These are phyloP conservation scores for Morpho achilles DNA, from an alignment of 2,888 invertebrate genomes.

Conservation along the genomic window DNA sequence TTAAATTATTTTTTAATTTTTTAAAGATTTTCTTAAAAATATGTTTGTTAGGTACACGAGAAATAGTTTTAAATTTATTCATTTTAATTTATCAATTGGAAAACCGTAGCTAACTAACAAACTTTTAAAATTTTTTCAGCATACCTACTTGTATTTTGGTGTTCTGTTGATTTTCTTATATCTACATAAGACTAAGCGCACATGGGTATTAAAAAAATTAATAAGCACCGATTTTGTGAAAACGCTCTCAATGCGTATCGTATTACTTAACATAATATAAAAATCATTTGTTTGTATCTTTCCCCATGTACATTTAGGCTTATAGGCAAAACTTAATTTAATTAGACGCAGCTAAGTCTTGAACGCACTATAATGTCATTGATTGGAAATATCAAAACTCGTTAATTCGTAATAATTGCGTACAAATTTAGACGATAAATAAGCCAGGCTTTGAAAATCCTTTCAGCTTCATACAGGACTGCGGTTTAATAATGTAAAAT, in stretches of 20 bases:
- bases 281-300: too few relatives aligned
- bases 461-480: too few relatives aligned
- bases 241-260: too few relatives aligned
- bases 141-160: conserved; percentile 26
- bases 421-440: too few relatives aligned
- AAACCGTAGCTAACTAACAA: conserved; percentile 16
- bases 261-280: too few relatives aligned
- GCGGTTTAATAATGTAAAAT: too few relatives aligned
- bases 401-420: too few relatives aligned
- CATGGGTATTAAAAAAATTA: background rate
- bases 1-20: too few relatives aligned
- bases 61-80: conserved; percentile 17
- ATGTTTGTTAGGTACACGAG: conserved; percentile 3
- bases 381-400: too few relatives aligned
- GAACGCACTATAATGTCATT: background rate
- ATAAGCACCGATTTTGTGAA: background rate
- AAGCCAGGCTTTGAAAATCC: too few relatives aligned
- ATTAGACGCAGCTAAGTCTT: conserved; percentile 4
- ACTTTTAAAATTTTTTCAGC: conserved; percentile 12
- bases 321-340: too few relatives aligned
- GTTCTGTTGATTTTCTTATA: conserved; percentile 23
- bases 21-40: conserved; percentile 5
- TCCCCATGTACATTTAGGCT: too few relatives aligned
- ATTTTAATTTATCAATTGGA: conserved; percentile 12
- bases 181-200: conserved; percentile 11